Conservation (phyloP, 2,113 vertebrate genomes). For the Podocnemis expansa region DNA sequence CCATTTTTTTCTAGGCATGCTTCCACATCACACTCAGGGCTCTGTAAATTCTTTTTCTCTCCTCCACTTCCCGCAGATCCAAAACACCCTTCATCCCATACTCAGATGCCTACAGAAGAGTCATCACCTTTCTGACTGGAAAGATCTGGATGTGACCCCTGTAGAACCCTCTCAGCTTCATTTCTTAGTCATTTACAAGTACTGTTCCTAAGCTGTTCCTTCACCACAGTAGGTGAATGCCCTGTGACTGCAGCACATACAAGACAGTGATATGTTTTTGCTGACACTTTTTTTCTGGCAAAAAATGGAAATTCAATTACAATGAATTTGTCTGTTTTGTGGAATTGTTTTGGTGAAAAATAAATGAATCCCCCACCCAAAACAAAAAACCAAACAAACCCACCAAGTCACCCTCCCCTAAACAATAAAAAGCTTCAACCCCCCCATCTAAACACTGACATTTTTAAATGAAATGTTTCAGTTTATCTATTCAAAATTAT, state of each 20-base stretch:
- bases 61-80: background rate
- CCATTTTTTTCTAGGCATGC: background rate
- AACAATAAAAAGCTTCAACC: background rate
- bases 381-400: background rate
- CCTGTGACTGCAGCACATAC: background rate
- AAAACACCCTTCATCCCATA: background rate
- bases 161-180: background rate
- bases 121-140: background rate
- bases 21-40: background rate
- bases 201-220: background rate
- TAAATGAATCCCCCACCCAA: background rate
- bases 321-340: background rate
- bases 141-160: background rate
- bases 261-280: background rate
- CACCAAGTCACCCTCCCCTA: no score
- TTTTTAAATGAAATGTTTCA: background rate
- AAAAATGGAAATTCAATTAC: background rate
- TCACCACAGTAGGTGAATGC: background rate
- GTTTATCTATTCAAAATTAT: background rate
- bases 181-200: background rate
- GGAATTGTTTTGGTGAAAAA: background rate
- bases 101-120: background rate
- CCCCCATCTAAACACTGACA: background rate
- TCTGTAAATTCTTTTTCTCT: background rate
- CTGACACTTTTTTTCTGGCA: background rate